A percentile compares a stretch with the other conserved stretches of the same genome.
phyloP scores from a whole-genome alignment of 1,140 invertebrate genomes.

The Metopolophium dirhodum region DNA sequence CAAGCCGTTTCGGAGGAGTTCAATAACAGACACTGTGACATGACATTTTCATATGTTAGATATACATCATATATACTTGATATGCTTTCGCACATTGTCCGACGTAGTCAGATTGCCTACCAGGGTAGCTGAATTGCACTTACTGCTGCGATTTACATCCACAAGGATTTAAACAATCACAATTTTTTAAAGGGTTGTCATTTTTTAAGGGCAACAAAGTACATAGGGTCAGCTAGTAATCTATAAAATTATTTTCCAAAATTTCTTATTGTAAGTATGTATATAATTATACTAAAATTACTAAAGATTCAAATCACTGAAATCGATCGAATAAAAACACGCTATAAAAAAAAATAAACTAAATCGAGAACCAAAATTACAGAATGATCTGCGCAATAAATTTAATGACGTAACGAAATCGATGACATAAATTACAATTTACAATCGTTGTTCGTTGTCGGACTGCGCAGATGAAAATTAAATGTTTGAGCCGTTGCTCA shows the following conservation, averaged over 20 bases:
- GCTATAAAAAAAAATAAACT: neutral
- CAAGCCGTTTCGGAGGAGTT: no score
- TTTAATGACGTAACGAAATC: neutral
- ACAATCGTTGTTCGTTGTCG: neutral
- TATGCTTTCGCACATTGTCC: no score
- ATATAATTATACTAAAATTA: neutral
- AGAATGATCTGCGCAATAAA: neutral
- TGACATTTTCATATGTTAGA: no score
- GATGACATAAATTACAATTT: neutral
- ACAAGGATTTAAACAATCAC: no score
- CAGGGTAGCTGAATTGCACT: no score
- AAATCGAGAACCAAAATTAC: neutral
- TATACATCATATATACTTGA: no score
- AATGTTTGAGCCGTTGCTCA: neutral
- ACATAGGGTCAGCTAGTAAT: no score
- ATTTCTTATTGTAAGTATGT: neutral
- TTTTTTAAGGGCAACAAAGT: no score
- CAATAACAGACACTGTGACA: no score
- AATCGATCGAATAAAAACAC: neutral
- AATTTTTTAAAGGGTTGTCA: no score
- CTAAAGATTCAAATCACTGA: neutral
- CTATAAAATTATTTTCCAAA: neutral
- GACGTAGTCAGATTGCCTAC: no score
- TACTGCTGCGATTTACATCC: no score
- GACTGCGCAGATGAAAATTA: slow-evolving; percentile 1